Evolutionary conservation across 2,113 vertebrate genomes (phyloP).

Genomic region (Cyanoramphus novaezelandiae): DNA sequence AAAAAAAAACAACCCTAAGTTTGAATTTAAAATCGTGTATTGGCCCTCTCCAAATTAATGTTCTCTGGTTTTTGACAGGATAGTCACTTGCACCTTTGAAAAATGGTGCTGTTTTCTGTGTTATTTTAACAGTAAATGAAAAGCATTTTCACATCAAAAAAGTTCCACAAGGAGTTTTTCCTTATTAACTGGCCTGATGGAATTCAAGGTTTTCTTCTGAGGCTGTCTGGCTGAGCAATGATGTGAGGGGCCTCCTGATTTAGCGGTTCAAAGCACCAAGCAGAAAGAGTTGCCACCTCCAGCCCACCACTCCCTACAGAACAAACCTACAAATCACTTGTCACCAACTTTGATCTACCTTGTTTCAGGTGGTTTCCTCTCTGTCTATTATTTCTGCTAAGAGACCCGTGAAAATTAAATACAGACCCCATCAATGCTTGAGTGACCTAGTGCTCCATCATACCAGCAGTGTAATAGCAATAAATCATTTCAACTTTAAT

Average conservation of each 20-base stretch:
- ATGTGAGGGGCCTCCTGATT: conserved; percentile 33
- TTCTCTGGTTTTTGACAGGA: background rate
- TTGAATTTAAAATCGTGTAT: background rate
- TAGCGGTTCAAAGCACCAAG: conserved; percentile 66
- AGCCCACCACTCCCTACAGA: conserved; percentile 69
- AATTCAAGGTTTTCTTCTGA: conserved; percentile 21
- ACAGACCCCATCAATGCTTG: conserved; percentile 80
- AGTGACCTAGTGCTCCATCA: conserved; percentile 85
- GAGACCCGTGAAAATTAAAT: conserved; percentile 86
- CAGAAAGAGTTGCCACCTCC: conserved; percentile 62
- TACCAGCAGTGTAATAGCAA: conserved; percentile 83
- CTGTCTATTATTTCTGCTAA: conserved; percentile 84
- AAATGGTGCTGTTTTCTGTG: accelerated
- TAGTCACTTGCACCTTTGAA: background rate
- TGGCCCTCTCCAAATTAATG: accelerated
- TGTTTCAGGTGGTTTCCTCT: conserved; percentile 86
- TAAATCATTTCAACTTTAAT: conserved; percentile 99
- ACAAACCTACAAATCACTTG: conserved; percentile 82
- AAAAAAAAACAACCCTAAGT: background rate
- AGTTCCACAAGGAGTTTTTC: background rate
- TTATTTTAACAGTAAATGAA: background rate
- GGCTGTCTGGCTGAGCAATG: conserved; percentile 11
- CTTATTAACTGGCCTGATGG: conserved; percentile 5
- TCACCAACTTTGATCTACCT: conserved; percentile 83
- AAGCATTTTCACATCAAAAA: background rate